phyloP scores from a whole-genome alignment of 2,888 invertebrate genomes.

The Cantharis rustica region DNA sequence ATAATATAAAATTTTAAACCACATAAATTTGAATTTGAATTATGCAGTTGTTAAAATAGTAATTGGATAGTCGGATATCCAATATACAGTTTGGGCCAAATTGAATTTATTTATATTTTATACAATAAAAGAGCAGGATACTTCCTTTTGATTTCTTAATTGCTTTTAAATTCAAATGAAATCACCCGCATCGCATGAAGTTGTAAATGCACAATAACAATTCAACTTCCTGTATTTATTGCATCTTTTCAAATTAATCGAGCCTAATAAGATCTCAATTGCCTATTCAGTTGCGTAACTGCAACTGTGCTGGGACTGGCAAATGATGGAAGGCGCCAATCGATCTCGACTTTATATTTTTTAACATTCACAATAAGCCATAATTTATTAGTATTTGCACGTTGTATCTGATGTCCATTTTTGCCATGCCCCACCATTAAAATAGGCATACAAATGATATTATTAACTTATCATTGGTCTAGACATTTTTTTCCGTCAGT shows the following conservation, averaged over 20 bases:
- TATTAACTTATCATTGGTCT: neutral
- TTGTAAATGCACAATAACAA: conserved; percentile 13
- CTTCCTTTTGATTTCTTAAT: conserved; percentile 2
- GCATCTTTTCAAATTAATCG: conserved; percentile 37
- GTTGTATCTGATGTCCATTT: conserved; percentile 22
- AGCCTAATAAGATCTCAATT: conserved; percentile 42
- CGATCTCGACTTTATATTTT: neutral
- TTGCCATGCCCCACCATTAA: conserved; percentile 13
- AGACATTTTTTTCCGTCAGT: conserved; percentile 18
- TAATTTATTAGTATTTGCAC: conserved; percentile 14
- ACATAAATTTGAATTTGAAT: neutral
- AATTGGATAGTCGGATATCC: too few species aligned
- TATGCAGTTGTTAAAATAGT: neutral
- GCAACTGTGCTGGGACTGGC: conserved; percentile 31
- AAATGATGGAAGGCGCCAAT: conserved; percentile 24
- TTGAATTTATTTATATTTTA: too few species aligned
- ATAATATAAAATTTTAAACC: neutral
- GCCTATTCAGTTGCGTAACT: conserved; percentile 42
- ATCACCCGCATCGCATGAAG: conserved; percentile 18
- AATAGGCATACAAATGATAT: neutral
- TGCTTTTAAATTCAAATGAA: conserved; percentile 13
- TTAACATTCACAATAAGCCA: neutral
- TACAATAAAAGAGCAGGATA: neutral
- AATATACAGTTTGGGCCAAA: too few species aligned
- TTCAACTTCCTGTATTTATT: conserved; percentile 37